Conservation (phyloP, 2,888 invertebrate species). For the Ornithoptera alexandrae region DNA sequence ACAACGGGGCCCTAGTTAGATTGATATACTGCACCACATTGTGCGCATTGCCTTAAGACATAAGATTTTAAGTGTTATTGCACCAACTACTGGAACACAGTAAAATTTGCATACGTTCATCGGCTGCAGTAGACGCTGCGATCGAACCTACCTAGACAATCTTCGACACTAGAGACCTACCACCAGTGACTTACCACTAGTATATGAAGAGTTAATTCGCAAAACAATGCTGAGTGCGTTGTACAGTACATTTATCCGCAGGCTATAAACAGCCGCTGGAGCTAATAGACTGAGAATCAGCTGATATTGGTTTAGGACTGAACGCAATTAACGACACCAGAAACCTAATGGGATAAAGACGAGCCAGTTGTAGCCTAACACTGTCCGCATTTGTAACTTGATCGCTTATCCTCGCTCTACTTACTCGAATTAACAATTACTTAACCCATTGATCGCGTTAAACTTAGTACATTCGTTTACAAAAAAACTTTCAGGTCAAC, state of each 20-base stretch:
- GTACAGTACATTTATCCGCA: background rate
- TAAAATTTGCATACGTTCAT: too few species aligned
- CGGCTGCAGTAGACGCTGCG: too few species aligned
- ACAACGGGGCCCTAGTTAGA: too few species aligned
- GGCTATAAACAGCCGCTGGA: background rate
- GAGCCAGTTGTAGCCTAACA: conserved; percentile 4
- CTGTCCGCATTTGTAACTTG: conserved; percentile 12
- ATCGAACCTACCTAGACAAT: too few species aligned
- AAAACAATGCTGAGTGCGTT: background rate
- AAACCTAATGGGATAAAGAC: conserved; percentile 35
- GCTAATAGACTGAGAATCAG: conserved; percentile 16
- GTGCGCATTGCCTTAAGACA: too few species aligned
- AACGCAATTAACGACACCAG: conserved; percentile 40
- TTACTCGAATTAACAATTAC: conserved; percentile 1
- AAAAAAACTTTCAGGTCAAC: too few species aligned
- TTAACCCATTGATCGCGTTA: background rate
- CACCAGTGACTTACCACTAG: too few species aligned
- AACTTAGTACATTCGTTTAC: background rate
- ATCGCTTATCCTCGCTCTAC: background rate
- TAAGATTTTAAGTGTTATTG: too few species aligned
- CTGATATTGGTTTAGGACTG: conserved; percentile 34
- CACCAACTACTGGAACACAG: too few species aligned
- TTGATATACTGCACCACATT: too few species aligned
- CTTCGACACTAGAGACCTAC: too few species aligned
- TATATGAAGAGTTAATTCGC: background rate